Base-by-base conservation (phyloP, 2,113 vertebrate genomes). In the Platycercus adscitus region DNA sequence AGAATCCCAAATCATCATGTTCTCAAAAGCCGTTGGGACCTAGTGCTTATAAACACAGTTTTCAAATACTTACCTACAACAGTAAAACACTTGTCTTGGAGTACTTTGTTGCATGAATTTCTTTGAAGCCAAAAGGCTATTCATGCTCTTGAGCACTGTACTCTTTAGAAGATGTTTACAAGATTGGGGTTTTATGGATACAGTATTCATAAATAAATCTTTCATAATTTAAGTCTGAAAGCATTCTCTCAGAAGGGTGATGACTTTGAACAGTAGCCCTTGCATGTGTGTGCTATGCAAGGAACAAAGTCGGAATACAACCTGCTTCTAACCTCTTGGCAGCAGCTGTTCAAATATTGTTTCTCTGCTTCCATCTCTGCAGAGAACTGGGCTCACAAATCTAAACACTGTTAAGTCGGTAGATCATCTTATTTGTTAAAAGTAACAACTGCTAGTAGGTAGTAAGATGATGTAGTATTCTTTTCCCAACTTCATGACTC, bases 341-440 rank as follows among this genome's bases (percentile, higher is more conserved):
- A 92, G 81, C 88, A 92, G 83, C 93, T 93, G 83, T 93, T 93
- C 92, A 97, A 96, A 92, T 89, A 88, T 49, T 94, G 55, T 86
- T 90, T 81, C 61, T 86, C 53, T 12, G 5, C 80, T 81, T 92
- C 65, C 46, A 84, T 68, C 80, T 61, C 77, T 78, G 69, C 68
- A 84, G 82, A 95, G 64, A 88, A 84, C 91, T 90, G 88, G 70
- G 33, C 80, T 94, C 39, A 83, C 68, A 88, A 77, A 56, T 90
- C 73, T 37, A 81, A 92, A 78, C 0, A 1, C 31, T 84, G 11
- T 50, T 46, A 80, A 71, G 13, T 44, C 1, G 4, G 10, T 91
- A 81, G 46, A 33, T 84, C 1, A 13, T 93, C 50, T 80, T 80
- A 69, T 75, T 78, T 86, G 43, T 56, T 86, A 79, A 86, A 90